phyloP scores from a whole-genome alignment of 2,113 vertebrate species.

The Pionites leucogaster region DNA sequence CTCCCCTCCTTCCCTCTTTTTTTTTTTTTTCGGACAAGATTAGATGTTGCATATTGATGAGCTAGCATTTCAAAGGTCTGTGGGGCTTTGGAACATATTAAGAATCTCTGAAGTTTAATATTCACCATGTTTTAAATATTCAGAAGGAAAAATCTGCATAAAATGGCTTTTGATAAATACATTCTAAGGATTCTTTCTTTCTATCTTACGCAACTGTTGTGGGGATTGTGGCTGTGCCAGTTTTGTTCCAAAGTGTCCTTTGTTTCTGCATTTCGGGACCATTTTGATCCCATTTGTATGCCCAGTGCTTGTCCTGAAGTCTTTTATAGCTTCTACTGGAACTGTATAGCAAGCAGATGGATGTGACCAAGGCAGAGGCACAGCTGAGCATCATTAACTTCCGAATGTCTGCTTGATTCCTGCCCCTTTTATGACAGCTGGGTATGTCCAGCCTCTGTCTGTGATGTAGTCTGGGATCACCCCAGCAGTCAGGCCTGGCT shows the following conservation, averaged over 20 bases:
- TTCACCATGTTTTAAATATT: constrained; percentile 55
- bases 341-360: neutral
- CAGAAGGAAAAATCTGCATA: constrained; percentile 59
- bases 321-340: neutral
- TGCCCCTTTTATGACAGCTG: neutral
- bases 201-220: neutral
- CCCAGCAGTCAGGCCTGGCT: neutral
- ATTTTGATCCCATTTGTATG: neutral
- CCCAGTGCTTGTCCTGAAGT: neutral
- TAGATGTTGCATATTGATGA: constrained; percentile 69
- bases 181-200: constrained; percentile 28
- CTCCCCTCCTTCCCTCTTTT: neutral
- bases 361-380: neutral
- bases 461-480: neutral
- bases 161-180: constrained; percentile 61
- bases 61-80: constrained; percentile 57
- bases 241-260: constrained; percentile 16
- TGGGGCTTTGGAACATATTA: constrained; percentile 32
- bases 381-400: neutral
- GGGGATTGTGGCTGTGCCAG: constrained; percentile 34
- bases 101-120: constrained; percentile 64
- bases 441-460: neutral
- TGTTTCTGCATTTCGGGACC: neutral
- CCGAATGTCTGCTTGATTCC: neutral
- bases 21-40: constrained; percentile 3